Conservation (phyloP, 2,113 vertebrate species). For the Corythornis cristatus region DNA sequence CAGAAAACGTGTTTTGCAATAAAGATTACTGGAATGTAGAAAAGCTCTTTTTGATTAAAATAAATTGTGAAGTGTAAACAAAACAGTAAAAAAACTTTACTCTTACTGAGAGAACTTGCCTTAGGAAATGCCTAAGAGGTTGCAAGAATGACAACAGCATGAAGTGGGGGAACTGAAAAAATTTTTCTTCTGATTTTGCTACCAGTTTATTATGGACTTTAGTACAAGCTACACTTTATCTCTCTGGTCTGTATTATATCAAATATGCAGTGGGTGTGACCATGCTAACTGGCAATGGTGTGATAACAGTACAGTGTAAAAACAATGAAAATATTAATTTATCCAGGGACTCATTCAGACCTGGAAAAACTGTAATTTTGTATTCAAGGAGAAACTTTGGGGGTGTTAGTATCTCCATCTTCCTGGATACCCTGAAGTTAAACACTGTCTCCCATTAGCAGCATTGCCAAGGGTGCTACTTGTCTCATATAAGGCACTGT, state of each 20-base stretch:
- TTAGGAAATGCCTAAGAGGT: not conserved
- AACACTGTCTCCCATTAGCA: not conserved
- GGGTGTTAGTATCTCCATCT: not conserved
- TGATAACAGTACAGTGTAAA: not conserved
- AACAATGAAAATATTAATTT: not conserved
- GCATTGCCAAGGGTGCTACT: not conserved
- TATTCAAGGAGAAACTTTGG: not conserved
- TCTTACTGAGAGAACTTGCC: not conserved
- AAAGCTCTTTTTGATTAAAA: not conserved
- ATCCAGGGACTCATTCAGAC: not conserved
- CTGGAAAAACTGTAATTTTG: not conserved
- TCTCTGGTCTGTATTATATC: not conserved
- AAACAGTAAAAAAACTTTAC: not conserved
- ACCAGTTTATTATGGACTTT: not conserved
- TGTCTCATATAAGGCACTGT: not conserved
- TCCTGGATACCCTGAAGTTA: not conserved
- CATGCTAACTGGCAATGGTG: fast-evolving
- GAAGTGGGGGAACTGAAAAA: not conserved
- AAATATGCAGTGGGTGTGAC: not conserved
- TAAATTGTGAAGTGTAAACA: not conserved
- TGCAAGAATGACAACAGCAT: not conserved
- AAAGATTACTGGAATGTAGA: not conserved
- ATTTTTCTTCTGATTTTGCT: not conserved
- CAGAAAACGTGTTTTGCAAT: not conserved
- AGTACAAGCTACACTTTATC: not conserved